phyloP scores from a whole-genome alignment of 2,888 invertebrate genomes.

The Xanthostigma xanthostigma region DNA sequence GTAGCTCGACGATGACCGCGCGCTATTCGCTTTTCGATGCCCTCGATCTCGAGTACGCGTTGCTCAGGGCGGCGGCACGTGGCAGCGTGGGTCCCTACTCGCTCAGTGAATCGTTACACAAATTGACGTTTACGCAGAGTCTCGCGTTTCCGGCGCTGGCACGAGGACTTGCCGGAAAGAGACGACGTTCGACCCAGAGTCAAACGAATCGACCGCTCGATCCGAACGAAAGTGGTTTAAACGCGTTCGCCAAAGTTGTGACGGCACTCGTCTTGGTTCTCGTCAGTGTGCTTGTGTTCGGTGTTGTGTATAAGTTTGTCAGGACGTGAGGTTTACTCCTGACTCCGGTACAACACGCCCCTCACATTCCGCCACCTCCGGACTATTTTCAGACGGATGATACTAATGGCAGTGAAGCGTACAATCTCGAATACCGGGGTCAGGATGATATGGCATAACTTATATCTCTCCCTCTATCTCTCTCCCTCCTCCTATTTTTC shows the following conservation, averaged over 20 bases:
- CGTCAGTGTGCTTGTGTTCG: conserved; percentile 55
- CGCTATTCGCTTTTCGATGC: conserved; percentile 55
- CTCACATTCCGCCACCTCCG: too few species aligned
- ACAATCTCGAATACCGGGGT: too few species aligned
- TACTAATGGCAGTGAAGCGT: too few species aligned
- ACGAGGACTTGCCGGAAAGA: conserved; percentile 47
- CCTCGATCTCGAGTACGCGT: conserved; percentile 52
- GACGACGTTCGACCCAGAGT: conserved; percentile 36
- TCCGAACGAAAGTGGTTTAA: conserved; percentile 47
- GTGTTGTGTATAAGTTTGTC: conserved; percentile 58
- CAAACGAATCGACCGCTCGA: conserved; percentile 36
- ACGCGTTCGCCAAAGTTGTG: conserved; percentile 55
- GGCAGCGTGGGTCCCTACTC: conserved; percentile 59
- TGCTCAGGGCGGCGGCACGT: conserved; percentile 49
- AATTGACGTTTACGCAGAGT: conserved; percentile 58
- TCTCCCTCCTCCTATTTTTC: too few species aligned
- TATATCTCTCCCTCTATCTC: too few species aligned
- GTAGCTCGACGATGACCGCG: conserved; percentile 44
- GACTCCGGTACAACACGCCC: conserved; percentile 32
- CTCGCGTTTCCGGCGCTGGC: conserved; percentile 57
- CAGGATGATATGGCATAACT: too few species aligned
- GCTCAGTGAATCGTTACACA: conserved; percentile 53
- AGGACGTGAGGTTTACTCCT: conserved; percentile 63
- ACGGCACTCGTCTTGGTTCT: conserved; percentile 52
- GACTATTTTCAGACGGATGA: too few species aligned